phyloP scores from a whole-genome alignment of 1,140 invertebrate species.

The Chironomus striatipennis region DNA sequence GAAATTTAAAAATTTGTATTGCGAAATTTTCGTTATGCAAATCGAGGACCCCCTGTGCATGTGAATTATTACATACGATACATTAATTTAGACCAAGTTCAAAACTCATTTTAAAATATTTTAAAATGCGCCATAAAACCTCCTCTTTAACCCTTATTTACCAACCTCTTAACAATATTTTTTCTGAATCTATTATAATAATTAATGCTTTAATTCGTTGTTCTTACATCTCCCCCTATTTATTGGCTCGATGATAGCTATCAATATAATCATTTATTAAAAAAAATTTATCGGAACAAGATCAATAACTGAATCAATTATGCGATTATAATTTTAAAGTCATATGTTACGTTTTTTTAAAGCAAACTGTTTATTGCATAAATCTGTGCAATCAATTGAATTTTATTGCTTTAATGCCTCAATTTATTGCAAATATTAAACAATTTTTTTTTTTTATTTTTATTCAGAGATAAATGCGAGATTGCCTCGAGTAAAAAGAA shows the following conservation, averaged over 20 bases:
- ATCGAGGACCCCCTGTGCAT: too few species aligned
- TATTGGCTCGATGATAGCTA: not conserved
- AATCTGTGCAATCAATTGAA: slow-evolving; percentile 1
- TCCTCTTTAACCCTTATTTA: too few species aligned
- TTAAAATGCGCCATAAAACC: too few species aligned
- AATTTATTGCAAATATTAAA: slow-evolving; percentile 1
- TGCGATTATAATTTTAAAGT: slow-evolving; percentile 13
- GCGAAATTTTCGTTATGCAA: too few species aligned
- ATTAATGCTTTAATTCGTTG: not conserved
- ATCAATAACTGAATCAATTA: slow-evolving; percentile 16
- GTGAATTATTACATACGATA: too few species aligned
- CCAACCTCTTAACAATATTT: too few species aligned
- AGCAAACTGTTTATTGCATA: not conserved
- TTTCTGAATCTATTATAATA: too few species aligned
- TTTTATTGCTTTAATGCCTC: not conserved
- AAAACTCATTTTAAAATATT: too few species aligned
- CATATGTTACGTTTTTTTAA: not conserved
- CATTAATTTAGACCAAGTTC: too few species aligned
- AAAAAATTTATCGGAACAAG: not conserved
- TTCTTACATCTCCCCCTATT: not conserved
- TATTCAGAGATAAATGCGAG: not conserved
- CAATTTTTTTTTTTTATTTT: not conserved
- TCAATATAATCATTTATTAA: not conserved
- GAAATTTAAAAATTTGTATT: too few species aligned
- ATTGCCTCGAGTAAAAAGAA: not conserved